Evolutionary conservation across 2,113 vertebrate genomes (phyloP).

Genomic region (Anthoscopus minutus): DNA sequence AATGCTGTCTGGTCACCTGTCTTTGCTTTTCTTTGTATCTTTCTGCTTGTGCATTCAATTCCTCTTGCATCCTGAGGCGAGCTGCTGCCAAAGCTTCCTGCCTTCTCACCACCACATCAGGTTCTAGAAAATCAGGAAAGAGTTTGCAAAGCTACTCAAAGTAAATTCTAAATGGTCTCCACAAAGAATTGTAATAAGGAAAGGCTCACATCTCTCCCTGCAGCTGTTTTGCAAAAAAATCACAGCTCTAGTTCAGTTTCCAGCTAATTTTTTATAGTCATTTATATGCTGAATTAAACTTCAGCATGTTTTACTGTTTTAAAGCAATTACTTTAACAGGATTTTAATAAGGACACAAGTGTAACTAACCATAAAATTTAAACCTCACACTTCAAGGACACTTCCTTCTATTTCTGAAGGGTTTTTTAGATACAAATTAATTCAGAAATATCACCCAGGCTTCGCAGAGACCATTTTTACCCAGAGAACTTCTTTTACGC

Average conservation of each 20-base stretch:
- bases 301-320: neutral
- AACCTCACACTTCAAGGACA: neutral
- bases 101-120: conserved; percentile 69
- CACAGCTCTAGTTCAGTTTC: neutral
- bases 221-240: neutral
- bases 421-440: neutral
- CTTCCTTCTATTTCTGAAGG: neutral
- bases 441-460: neutral
- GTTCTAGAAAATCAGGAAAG: conserved; percentile 66
- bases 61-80: conserved; percentile 85
- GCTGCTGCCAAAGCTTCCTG: conserved; percentile 87
- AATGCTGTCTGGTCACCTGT: conserved; percentile 67
- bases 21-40: conserved; percentile 84
- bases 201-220: neutral
- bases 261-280: neutral
- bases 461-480: neutral
- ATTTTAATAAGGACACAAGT: neutral
- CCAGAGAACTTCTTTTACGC: neutral
- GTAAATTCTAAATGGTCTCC: neutral
- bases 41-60: conserved; percentile 82
- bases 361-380: neutral
- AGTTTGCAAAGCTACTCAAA: neutral
- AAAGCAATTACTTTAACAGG: neutral
- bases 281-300: neutral
- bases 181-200: neutral